Evolutionary conservation across 2,888 invertebrate genomes (phyloP).

Genomic region (Eumacrocentrus americanus): DNA sequence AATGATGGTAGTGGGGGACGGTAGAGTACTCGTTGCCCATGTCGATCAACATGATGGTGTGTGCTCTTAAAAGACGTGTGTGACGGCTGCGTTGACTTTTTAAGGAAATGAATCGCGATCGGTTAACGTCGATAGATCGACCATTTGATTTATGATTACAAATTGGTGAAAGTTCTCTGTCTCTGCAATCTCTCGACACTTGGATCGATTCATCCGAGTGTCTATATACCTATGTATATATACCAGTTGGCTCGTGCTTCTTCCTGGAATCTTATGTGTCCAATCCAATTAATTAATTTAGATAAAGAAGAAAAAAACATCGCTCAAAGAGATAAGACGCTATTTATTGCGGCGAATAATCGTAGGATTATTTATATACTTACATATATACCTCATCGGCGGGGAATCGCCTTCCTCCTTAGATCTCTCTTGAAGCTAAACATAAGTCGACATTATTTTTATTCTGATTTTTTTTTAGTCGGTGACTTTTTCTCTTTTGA

Average conservation of each 20-base stretch:
- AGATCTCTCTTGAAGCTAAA: neutral
- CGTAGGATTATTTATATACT: slow-evolving; percentile 11
- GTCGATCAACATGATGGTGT: neutral
- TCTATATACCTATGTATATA: neutral
- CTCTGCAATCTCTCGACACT: neutral
- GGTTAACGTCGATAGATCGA: slow-evolving; percentile 34
- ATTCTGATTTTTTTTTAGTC: neutral
- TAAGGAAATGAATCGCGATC: slow-evolving; percentile 25
- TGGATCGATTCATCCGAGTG: slow-evolving; percentile 3
- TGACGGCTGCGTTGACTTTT: neutral
- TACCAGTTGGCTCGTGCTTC: slow-evolving; percentile 20
- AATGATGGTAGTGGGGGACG: too few relatives aligned
- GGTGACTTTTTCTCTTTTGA: too few relatives aligned
- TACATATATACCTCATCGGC: too few relatives aligned
- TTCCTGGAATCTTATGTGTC: slow-evolving; percentile 26
- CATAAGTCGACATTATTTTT: neutral
- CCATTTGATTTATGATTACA: slow-evolving; percentile 40
- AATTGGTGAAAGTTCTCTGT: slow-evolving; percentile 39
- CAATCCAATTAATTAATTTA: slow-evolving; percentile 27
- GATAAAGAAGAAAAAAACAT: slow-evolving; percentile 22
- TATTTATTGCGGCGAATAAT: slow-evolving; percentile 20
- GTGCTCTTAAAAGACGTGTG: neutral
- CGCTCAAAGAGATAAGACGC: slow-evolving; percentile 24
- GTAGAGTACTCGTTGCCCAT: too few relatives aligned
- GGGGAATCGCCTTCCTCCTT: neutral